Evolutionary conservation across 2,888 invertebrate genomes (phyloP), one percentile per base, ranked within the genome.

Genomic region (Flexamia atlantica): DNA sequence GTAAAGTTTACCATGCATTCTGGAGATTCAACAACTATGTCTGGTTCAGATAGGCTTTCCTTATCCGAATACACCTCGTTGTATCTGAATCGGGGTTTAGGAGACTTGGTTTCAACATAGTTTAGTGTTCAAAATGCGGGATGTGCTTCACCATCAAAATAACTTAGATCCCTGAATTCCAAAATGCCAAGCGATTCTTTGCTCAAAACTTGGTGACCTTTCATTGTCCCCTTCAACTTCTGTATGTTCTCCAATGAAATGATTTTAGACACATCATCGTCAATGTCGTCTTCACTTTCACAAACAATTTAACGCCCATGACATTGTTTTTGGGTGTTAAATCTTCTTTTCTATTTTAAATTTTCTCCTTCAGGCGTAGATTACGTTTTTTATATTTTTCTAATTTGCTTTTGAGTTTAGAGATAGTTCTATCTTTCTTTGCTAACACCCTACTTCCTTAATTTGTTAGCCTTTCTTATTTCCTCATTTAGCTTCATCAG

Each of bases 181-280:
- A 74, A 23, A 74, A 74, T 74, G 74, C 20, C 10, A n/a, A 72
- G 72, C 40, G 72, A 72, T 3, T 72, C n/a, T 17, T 72, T 72
- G 17, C 72, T 72, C 3, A 72, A 4, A 72, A 72, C 72, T n/a
- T 72, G 72, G 72, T 72, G 72, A 32, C 28, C 72, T 17, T 72
- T 72, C 60, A 72, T 72, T 72, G 72, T 72, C 17, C 72, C 72
- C 72, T 72, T 72, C 72, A 72, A 72, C 72, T 12, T 72, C 17
- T 72, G 72, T 2, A 72, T 72, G 1, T 72, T 72, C 17, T 17
- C 36, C 1, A 3, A 12, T 72, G 3, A 4, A 72, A 72, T 12
- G 7, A 17, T 32, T 2, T 17, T 72, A 28, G 72, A 72, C 3
- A 72, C 17, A 32, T 72, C 72, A 32, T n/a, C n/a, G n/a, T 70